Base-by-base conservation (phyloP, 2,797 vertebrate species). In the Liparis tanakae region DNA sequence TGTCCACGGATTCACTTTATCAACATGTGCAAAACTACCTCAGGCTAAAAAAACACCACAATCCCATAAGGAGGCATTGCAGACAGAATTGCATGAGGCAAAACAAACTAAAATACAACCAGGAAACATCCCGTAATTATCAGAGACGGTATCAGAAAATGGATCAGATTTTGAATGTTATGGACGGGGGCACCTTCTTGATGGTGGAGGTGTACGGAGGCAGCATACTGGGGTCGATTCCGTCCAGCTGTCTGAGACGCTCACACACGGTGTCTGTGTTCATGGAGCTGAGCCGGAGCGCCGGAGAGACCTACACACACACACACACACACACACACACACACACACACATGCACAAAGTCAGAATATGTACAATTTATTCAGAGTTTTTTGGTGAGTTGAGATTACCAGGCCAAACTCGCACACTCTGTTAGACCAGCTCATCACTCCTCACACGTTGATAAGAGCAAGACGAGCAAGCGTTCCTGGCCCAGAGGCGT, bases 181-280 rank as follows among this genome's bases (percentile, higher is more conserved):
- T 12, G 34, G 44, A 44, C 10, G 41, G 51, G 25, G 36, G 76
- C 80, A 99, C 98, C 97, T 99, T 99, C 87, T 90, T 96, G 81
- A 99, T 91, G 25, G 96, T 99, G 61, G 94, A 77, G 41, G 93
- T 93, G 76, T 99, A 99, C 85, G 97, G 96, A 70, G 94, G 83
- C 71, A 98, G 81, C 96, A 98, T 94, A 85, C 56, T 94, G 76
- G 94, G 89, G 78, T 99, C 97, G 67, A 99, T 87, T 37, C 98
- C 97, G 43, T 99, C 96, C 3, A 97, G 94, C 57, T 95, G 96
- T 67, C 92, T 95, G 80, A 99, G 89, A 43, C 92, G 95, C 81
- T 99, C 97, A 74, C 97, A 99, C 46, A 99, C 93, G 0, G 92
- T 90, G 7, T 97, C 96, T 22, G 97, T 98, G 41, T 78, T 97